Base-by-base conservation (phyloP, 2,797 vertebrate genomes). In the Lateolabrax maculatus region DNA sequence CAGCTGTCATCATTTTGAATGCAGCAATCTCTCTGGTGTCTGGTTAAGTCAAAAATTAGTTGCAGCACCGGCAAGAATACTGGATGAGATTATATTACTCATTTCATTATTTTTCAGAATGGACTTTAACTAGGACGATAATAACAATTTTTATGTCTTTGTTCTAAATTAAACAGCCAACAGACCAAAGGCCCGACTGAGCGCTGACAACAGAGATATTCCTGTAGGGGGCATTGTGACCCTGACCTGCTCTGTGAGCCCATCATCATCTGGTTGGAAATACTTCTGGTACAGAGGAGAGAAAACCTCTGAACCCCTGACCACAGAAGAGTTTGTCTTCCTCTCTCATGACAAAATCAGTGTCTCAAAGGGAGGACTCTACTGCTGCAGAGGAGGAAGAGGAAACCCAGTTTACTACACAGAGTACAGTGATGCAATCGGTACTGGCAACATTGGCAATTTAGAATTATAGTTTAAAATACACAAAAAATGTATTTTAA, bases 181-280 rank as follows among this genome's bases (percentile, higher is more conserved):
- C 0, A 67, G 1, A 71, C 72, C 79, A 43, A 58, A 25, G 53
- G 37, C 67, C 5, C 1, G 2, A 6, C 53, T 71, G 46, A 29
- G 3, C 0, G 15, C 15, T 21, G 57, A 53, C 58, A 31, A 1
- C 2, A 29, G 5, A 39, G 0, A 1, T 0, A 0, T 53, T 64
- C 25, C 0, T 44, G 13, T 0, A 79, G 67, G 31, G 36, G 73
- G 34, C 46, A 15, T 19, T n/a, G 70, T 75, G 70, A 53, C 43
- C 0, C 0, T 87, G 53, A 71, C 67, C 39, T 85, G 83, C 49
- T 76, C 55, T 70, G 83, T 84, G 19, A 36, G 3, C 1, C 23
- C 9, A 3, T 16, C 56, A 31, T 57, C 72, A 19, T 41, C 57
- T 52, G 77, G 57, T 1, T n/a, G n/a, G n/a, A n/a, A n/a, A n/a